Percentiles rank a stretch among this genome's conserved stretches.
Conservation (phyloP, 1,140 invertebrate species). For the Phortica variegata region DNA sequence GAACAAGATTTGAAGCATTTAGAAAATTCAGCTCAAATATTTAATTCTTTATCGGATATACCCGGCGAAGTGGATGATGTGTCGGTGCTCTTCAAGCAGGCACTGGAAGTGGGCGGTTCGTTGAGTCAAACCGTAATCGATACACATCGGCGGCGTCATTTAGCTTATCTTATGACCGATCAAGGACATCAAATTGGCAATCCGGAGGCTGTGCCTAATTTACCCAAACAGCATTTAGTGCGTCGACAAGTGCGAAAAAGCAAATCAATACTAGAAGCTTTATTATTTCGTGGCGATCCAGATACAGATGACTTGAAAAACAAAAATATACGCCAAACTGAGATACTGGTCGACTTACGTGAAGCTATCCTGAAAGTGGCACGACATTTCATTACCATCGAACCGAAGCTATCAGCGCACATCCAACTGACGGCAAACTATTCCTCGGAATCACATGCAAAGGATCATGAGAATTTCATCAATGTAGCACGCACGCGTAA, state of each 20-base stretch:
- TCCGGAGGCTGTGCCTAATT: conserved; percentile 82
- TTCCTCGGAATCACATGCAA: conserved; percentile 89
- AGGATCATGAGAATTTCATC: conserved; percentile 92
- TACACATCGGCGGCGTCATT: conserved; percentile 84
- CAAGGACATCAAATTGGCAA: conserved; percentile 90
- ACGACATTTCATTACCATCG: conserved; percentile 54
- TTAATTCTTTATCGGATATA: conserved; percentile 93
- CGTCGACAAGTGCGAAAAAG: conserved; percentile 85
- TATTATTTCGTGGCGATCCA: conserved; percentile 78
- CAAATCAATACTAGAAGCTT: conserved; percentile 86
- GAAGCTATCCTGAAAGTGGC: conserved; percentile 84
- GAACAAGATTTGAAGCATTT: conserved; percentile 78
- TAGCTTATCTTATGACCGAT: conserved; percentile 95
- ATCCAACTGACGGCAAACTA: conserved; percentile 89
- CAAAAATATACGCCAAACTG: conserved; percentile 94
- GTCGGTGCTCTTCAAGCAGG: conserved; percentile 64
- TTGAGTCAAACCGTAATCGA: conserved; percentile 86
- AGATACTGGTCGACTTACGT: conserved; percentile 92
- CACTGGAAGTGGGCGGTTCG: conserved; percentile 65
- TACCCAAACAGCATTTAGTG: conserved; percentile 86
- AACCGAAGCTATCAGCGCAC: conserved; percentile 60
- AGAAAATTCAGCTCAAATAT: conserved; percentile 95
- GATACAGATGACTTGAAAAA: conserved; percentile 81
- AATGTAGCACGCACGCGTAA: conserved; percentile 85
- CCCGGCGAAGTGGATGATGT: conserved; percentile 91